Percentiles rank a stretch among this genome's conserved stretches.
phyloP scores from a whole-genome alignment of 2,797 vertebrate genomes.

The Lepidocolaptes lacrymiger region DNA sequence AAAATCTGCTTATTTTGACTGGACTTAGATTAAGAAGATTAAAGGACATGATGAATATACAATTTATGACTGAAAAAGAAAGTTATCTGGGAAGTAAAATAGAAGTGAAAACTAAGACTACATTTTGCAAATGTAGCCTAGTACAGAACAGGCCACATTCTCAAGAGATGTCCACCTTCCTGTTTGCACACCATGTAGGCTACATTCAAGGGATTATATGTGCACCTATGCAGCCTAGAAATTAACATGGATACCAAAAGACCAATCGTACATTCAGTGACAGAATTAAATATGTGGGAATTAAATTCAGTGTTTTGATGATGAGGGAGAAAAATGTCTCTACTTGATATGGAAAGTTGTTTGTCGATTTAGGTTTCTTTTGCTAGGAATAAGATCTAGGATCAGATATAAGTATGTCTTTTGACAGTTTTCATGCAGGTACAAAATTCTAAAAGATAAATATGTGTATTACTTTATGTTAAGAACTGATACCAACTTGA shows the following conservation, averaged over 20 bases:
- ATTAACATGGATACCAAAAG: fast-evolving
- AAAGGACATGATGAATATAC: constrained; percentile 32
- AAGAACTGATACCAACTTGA: background rate
- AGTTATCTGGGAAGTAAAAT: background rate
- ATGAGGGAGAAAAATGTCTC: background rate
- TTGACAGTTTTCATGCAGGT: background rate
- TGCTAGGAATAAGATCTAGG: background rate
- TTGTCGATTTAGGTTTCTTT: background rate
- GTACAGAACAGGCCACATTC: background rate
- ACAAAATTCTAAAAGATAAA: background rate
- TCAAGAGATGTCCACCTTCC: background rate
- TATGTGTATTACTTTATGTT: background rate
- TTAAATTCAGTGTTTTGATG: background rate
- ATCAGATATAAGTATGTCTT: background rate
- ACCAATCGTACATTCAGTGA: background rate
- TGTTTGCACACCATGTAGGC: background rate
- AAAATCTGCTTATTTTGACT: constrained; percentile 62
- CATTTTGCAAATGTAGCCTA: background rate
- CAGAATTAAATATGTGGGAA: background rate
- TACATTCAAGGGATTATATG: background rate
- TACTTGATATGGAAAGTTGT: background rate
- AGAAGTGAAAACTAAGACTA: background rate
- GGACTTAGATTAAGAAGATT: constrained; percentile 50
- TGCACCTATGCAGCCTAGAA: background rate
- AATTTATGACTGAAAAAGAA: constrained; percentile 26